Evolutionary conservation across 2,888 invertebrate species (phyloP).

Genomic region (Fabriciana adippe): DNA sequence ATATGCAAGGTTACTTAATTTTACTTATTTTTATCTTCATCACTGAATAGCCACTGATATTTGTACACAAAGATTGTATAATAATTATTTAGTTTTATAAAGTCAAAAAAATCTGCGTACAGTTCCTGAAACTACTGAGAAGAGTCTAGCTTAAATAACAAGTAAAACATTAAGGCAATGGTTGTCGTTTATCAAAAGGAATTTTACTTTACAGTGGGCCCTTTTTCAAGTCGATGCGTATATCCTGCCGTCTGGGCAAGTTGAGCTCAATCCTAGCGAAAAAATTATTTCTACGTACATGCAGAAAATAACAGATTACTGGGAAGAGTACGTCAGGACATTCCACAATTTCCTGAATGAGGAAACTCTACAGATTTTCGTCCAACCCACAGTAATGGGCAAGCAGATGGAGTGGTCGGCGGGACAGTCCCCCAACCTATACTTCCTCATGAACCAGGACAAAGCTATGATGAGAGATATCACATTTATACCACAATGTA

Average conservation of each 20-base stretch:
- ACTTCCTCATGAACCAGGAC: constrained; percentile 87
- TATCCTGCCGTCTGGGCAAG: constrained; percentile 64
- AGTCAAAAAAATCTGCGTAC: no score
- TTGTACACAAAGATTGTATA: no score
- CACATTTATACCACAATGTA: constrained; percentile 78
- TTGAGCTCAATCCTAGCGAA: constrained; percentile 83
- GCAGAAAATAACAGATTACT: constrained; percentile 83
- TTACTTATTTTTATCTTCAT: no score
- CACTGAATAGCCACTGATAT: no score
- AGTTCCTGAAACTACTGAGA: no score
- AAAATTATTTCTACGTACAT: constrained; percentile 82
- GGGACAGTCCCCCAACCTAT: constrained; percentile 87
- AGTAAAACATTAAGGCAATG: not conserved
- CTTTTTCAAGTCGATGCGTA: constrained; percentile 84
- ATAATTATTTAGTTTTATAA: no score
- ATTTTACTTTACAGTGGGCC: constrained; percentile 78
- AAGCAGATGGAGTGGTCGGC: constrained; percentile 90
- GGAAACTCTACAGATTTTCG: constrained; percentile 86
- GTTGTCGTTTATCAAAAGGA: not conserved
- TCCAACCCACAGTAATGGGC: constrained; percentile 92
- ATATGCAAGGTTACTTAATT: constrained; percentile 65
- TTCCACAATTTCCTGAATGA: constrained; percentile 89
- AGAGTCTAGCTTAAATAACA: no score
- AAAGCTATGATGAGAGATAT: constrained; percentile 79
- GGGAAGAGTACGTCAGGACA: constrained; percentile 86